phyloP scores from a whole-genome alignment of 2,888 invertebrate species.

The Cryptocephalus primarius region DNA sequence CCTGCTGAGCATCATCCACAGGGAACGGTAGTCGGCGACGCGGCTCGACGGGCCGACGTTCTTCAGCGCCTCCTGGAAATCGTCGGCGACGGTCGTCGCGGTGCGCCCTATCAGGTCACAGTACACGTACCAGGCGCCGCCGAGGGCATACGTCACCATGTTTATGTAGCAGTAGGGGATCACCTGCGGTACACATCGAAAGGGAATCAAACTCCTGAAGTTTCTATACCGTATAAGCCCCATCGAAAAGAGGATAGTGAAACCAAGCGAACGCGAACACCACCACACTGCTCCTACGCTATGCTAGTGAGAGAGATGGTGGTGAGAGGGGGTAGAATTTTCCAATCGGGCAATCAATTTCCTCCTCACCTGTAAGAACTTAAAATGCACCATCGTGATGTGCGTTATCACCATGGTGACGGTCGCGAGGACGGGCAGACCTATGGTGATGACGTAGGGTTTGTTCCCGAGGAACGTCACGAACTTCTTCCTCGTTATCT shows the following conservation, averaged over 20 bases:
- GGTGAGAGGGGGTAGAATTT: no score
- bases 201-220: not conserved
- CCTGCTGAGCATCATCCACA: constrained; percentile 62
- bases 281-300: no score
- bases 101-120: constrained; percentile 54
- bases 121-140: constrained; percentile 59
- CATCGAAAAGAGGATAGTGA: no score
- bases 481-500: constrained; percentile 46
- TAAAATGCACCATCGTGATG: constrained; percentile 58
- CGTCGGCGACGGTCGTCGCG: constrained; percentile 54
- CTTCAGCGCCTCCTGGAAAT: constrained; percentile 57
- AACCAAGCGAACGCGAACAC: no score
- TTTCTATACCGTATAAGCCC: no score
- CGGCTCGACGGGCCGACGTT: constrained; percentile 57
- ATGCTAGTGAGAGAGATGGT: no score
- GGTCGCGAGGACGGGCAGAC: constrained; percentile 50
- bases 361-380: constrained; percentile 43
- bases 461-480: constrained; percentile 48
- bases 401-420: constrained; percentile 57
- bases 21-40: constrained; percentile 57
- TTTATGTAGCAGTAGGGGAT: constrained; percentile 61
- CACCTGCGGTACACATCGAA: constrained; percentile 38
- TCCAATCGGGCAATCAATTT: no score
- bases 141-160: constrained; percentile 55
- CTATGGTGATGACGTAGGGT: constrained; percentile 45